A percentile compares a stretch with the other conserved stretches of the same genome.
These are phyloP conservation scores for Euwallacea fornicatus DNA, from an alignment of 1,140 invertebrate species.

Conservation along the genomic window DNA sequence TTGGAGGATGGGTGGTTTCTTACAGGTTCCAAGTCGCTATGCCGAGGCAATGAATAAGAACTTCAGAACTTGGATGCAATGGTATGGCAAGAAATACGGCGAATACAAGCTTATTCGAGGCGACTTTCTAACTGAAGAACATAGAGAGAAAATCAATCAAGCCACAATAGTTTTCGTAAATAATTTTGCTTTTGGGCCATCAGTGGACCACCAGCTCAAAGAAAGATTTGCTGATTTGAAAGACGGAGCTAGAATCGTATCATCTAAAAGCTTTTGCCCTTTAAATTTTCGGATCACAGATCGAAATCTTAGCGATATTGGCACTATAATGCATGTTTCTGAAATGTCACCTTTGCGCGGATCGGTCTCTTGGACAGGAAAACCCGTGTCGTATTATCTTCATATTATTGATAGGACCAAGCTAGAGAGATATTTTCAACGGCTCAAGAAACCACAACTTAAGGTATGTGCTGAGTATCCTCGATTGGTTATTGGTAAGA, in stretches of 20 bases:
- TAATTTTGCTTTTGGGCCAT: slow-evolving; percentile 97
- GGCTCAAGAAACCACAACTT: slow-evolving; percentile 83
- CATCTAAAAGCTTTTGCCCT: slow-evolving; percentile 98
- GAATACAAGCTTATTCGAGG: slow-evolving; percentile 91
- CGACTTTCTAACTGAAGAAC: slow-evolving; percentile 89
- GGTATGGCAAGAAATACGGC: slow-evolving; percentile 93
- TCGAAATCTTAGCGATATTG: slow-evolving; percentile 85
- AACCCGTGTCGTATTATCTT: slow-evolving; percentile 96
- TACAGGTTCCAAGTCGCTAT: slow-evolving; percentile 76
- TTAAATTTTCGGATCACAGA: slow-evolving; percentile 97
- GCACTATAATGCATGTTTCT: slow-evolving; percentile 97
- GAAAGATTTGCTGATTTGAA: slow-evolving; percentile 93
- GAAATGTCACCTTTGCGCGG: slow-evolving; percentile 93
- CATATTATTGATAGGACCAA: slow-evolving; percentile 96
- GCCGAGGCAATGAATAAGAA: slow-evolving; percentile 87
- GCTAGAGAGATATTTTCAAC: slow-evolving; percentile 94
- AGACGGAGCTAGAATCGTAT: slow-evolving; percentile 94
- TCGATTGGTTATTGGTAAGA: not conserved
- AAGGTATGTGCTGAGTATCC: slow-evolving; percentile 58
- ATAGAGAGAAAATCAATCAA: slow-evolving; percentile 88
- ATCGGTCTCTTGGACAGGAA: slow-evolving; percentile 97
- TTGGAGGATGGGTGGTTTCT: not conserved
- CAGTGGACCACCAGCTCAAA: slow-evolving; percentile 95
- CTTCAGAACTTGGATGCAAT: slow-evolving; percentile 93
- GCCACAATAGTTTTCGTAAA: slow-evolving; percentile 97